phyloP scores from a whole-genome alignment of 2,113 vertebrate species.

The Toxostoma redivivum region DNA sequence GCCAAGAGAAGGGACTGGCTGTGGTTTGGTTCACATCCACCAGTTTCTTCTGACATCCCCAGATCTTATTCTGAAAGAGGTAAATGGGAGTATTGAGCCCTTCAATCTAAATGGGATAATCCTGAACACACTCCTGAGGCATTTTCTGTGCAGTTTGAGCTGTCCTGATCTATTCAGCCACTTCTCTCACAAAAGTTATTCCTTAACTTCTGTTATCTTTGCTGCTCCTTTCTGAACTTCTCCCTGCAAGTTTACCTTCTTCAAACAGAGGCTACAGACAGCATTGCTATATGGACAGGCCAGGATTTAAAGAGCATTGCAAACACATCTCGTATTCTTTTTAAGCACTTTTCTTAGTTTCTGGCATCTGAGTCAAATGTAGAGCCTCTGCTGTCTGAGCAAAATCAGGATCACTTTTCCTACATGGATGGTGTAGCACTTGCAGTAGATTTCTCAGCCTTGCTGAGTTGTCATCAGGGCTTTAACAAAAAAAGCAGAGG shows the following conservation, averaged over 20 bases:
- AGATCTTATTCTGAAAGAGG: neutral
- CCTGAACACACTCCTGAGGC: neutral
- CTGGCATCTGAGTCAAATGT: neutral
- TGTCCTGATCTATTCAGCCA: neutral
- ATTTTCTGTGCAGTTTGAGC: neutral
- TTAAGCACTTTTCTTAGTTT: neutral
- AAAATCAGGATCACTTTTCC: neutral
- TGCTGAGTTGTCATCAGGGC: neutral
- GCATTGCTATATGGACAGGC: neutral
- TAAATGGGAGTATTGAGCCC: neutral
- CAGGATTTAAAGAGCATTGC: neutral
- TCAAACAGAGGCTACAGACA: neutral
- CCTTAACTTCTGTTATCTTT: neutral
- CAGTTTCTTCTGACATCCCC: neutral
- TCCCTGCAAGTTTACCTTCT: neutral
- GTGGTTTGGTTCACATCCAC: neutral
- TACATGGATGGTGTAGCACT: neutral
- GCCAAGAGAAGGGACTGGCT: neutral
- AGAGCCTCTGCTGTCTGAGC: neutral
- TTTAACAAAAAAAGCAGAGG: neutral
- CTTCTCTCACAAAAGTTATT: neutral
- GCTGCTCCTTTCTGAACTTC: neutral
- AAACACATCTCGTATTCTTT: neutral
- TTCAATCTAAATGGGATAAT: neutral
- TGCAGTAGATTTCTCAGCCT: neutral